Base-by-base conservation (phyloP, 2,113 vertebrate species). In the Tylochromis polylepis region DNA sequence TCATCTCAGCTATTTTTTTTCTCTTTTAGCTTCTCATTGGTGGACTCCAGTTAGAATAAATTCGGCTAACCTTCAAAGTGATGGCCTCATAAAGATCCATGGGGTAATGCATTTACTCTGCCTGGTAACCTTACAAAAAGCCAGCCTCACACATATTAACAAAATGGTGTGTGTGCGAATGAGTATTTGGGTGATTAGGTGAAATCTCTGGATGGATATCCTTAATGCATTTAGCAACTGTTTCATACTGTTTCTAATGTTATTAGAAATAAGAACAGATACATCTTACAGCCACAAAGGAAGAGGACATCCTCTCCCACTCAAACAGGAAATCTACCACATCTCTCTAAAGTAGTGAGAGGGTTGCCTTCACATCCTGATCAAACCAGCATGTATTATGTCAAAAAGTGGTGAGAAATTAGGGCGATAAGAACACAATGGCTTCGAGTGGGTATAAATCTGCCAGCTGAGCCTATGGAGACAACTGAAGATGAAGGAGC, bases 361-460 rank as follows among this genome's bases (percentile, higher is more conserved):
- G 11, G 3, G 6, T 24, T 11, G 12, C 60, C 38, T 16, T 46
- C 27, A 80, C 41, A 49, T 6, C 9, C 18, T 78, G 57, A 84
- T 90, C 70, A 87, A 72, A 80, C 38, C 57, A 75, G 58, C 65
- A n/a, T 79, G 85, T 75, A 75, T 83, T 65, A 46, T 72, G 81
- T 93, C 90, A 87, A 77, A 85, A 87, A 31, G 65, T 62, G 83
- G 31, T 83, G 86, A 93, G 38, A 91, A 89, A 92, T 89, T 49
- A 41, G 34, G 67, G 11, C 59, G 20, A 90, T 91, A 87, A 90
- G 31, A 46, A 78, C n/a, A 7, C 85, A 85, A 91, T 79, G 79
- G 83, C 85, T 85, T 88, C 46, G 81, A 75, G 85, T 46, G 51
- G 20, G 29, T 27, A 89, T 94, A 92, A 81, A 92, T 94, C 84